Evolutionary conservation across 2,888 invertebrate genomes (phyloP).

Genomic region (Folsomia candida): DNA sequence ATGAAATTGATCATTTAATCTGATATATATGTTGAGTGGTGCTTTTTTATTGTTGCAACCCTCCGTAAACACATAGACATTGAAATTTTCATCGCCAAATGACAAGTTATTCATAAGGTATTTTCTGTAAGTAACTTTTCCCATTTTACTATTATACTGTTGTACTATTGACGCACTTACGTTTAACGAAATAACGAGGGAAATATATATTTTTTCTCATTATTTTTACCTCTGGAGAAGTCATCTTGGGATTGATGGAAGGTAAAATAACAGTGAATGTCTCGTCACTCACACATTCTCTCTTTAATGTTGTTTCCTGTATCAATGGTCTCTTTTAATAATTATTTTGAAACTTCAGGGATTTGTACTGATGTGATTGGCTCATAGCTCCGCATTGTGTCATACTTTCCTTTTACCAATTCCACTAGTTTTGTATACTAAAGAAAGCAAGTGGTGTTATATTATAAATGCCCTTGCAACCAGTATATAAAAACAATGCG

Average conservation of each 20-base stretch:
- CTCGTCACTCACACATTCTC: constrained; percentile 48
- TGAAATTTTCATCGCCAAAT: constrained; percentile 10
- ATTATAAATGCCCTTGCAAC: too few species aligned
- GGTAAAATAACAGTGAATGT: constrained; percentile 50
- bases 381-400: neutral
- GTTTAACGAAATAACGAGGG: constrained; percentile 46
- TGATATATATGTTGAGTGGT: constrained; percentile 10
- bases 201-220: constrained; percentile 51
- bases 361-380: too few species aligned
- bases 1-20: constrained; percentile 7
- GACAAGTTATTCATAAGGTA: constrained; percentile 15
- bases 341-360: neutral
- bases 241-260: constrained; percentile 51
- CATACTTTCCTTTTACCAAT: neutral
- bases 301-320: constrained; percentile 9
- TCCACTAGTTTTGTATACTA: too few species aligned
- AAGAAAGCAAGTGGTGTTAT: too few species aligned
- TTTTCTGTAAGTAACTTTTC: constrained; percentile 38
- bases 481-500: too few species aligned
- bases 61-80: constrained; percentile 12
- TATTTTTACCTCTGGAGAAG: constrained; percentile 51
- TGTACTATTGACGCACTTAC: constrained; percentile 38
- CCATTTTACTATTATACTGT: constrained; percentile 34
- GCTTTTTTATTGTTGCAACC: constrained; percentile 19
- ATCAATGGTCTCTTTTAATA: neutral